Percentiles rank a stretch among this genome's conserved stretches.
Conservation (phyloP, 2,888 invertebrate species). For the Fissipunctia ypsillon region DNA sequence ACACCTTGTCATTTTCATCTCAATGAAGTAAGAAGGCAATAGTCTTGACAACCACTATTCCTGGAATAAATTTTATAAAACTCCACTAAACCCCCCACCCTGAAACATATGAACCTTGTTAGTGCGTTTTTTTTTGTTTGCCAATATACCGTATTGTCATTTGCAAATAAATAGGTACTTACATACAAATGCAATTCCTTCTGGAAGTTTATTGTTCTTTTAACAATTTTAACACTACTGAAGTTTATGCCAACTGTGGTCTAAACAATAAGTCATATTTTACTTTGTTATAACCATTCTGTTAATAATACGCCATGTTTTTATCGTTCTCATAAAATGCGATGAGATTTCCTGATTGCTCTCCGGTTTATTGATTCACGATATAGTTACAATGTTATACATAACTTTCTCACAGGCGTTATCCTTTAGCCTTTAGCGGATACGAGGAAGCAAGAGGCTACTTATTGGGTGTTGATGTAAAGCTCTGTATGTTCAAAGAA, state of each 20-base stretch:
- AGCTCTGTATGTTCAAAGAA: conserved; percentile 52
- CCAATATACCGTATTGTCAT: neutral
- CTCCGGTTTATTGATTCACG: conserved; percentile 75
- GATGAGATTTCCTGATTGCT: conserved; percentile 79
- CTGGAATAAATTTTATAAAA: too few species aligned
- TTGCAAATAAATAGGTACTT: neutral
- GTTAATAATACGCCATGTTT: conserved; percentile 63
- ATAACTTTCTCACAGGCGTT: conserved; percentile 54
- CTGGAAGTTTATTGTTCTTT: conserved; percentile 8
- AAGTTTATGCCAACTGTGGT: neutral
- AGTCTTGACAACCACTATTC: neutral
- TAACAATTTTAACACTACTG: neutral
- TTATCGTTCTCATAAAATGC: conserved; percentile 77
- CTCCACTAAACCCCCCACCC: too few species aligned
- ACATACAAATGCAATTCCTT: neutral
- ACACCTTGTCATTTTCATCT: neutral
- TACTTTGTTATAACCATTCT: conserved; percentile 33
- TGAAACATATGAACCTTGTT: neutral
- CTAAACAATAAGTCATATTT: conserved; percentile 27
- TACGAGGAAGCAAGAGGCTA: conserved; percentile 57
- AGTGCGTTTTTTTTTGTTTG: neutral
- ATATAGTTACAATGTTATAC: conserved; percentile 74
- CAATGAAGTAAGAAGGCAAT: neutral
- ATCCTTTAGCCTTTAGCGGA: conserved; percentile 41
- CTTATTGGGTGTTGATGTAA: conserved; percentile 63